Base-by-base conservation (phyloP, 1,140 invertebrate genomes). In the Drosophila setifemur region DNA sequence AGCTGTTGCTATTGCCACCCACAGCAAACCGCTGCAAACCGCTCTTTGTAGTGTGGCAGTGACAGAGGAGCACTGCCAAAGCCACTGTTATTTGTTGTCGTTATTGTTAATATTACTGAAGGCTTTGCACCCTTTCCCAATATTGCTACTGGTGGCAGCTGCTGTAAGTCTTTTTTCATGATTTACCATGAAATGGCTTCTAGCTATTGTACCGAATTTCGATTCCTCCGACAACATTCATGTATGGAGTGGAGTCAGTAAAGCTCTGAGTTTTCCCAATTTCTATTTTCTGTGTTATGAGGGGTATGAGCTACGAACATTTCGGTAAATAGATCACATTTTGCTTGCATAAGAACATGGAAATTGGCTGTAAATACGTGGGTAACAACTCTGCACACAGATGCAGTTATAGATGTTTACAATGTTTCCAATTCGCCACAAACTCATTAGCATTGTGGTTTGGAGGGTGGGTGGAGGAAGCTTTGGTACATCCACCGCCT, bases 401-500 rank as follows among this genome's bases (percentile, higher is more conserved):
- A 28, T 33, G 12, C 23, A 66, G 3, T 21, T 58, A 29, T 64
- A 33, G 28, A 28, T 75, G 57, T 72, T 77, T 64, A 64, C 57
- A 64, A 49, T 64, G 42, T 64, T 49, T 35, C 23, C 61, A 49
- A 64, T 61, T 45, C 58, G 35, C 74, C 70, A 68, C 69, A 77
- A 77, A 78, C 69, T 79, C 68, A 77, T 77, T 77, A 78, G 75
- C 33, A 73, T 39, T 77, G 74, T 31, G 74, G 73, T 52, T 47
- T 25, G 16, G 44, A 29, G 45, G 63, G 37, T 12, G 44, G 19
- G 2, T 33, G 26, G 14, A 31, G 2, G 14, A 26, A 39, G 7
- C 7, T 18, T 9, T 39, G 39, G 8, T 33, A 43, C 37, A 60
- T 26, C 19, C 49, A 49, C 33, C 39, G 33, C 37, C 28, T 77